Evolutionary conservation across 2,888 invertebrate species (phyloP), one percentile per base, ranked within the genome.

Genomic region (Cacoxenus indagator): DNA sequence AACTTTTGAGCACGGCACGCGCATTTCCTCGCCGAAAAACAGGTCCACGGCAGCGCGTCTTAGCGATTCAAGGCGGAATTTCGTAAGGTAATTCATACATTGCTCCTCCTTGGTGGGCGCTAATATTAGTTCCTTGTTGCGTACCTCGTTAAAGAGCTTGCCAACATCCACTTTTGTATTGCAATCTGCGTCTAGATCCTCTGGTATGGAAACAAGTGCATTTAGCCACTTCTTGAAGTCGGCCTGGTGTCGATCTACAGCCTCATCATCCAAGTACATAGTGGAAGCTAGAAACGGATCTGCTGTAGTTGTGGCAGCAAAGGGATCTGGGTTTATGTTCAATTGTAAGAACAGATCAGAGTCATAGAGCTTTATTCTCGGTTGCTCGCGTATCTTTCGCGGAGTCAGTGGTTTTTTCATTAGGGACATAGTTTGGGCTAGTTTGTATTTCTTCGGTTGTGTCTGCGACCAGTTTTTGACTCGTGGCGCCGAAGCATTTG

Each of bases 191-290:
- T 92, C 92, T 0, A 94, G 89, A 74, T 94, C 94, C 0, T 91
- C 90, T 0, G 94, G 94, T 0, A 95, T 93, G 3, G 94, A 92
- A 6, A 95, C 88, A 64, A 95, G 88, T 8, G 92, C 92, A 85
- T 95, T 95, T 0, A 95, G 87, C 95, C 95, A 95, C 76, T 93
- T 93, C 81, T 92, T 93, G 70, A 95, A 93, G 79, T 93, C 91
- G 0, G 84, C 88, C 86, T 93, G 93, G 84, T 94, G 93, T 69
- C 91, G 90, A 57, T 91, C 90, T 1, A 95, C 90, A 81, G 93
- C 92, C 75, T 90, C 89, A 72, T 92, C 91, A 78, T 93, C 92
- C 75, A 92, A 91, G 81, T 92, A 93, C 82, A 93, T 90, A 0
- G 92, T 91, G 0, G 91, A 89, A 0, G 92, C 91, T 45, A 92